These are phyloP conservation scores for Melanotaenia nigrans DNA, from an alignment of 2,797 vertebrate genomes.

Conservation along the genomic window DNA sequence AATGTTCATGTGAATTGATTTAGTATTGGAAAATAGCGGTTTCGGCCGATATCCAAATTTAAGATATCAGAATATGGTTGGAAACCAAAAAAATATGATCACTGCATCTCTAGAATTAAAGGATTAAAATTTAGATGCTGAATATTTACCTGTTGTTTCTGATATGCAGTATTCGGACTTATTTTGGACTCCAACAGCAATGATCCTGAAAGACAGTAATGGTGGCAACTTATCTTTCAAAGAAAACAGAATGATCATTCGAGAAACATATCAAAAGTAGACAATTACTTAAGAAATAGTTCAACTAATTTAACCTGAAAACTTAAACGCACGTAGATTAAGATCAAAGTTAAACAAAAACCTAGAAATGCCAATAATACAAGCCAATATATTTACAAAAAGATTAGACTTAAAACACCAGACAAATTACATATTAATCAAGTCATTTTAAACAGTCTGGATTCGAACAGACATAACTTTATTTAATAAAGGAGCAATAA, in stretches of 20 bases:
- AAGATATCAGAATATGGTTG: no score
- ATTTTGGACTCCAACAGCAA: constrained; percentile 98
- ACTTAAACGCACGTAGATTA: no score
- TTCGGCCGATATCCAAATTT: no score
- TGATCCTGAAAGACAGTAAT: constrained; percentile 86
- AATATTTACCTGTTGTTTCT: constrained; percentile 94
- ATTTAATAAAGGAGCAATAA: background rate
- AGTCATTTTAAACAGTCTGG: background rate
- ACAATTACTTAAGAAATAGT: background rate
- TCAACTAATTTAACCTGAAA: background rate
- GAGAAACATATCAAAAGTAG: background rate
- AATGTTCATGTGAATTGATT: no score
- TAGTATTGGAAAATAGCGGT: no score
- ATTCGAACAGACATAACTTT: background rate
- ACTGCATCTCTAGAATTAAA: background rate
- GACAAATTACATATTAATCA: background rate
- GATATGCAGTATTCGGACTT: constrained; percentile 98
- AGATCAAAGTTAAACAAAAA: background rate
- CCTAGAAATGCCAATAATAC: background rate
- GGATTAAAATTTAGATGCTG: background rate
- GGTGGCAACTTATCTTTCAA: background rate
- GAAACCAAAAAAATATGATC: no score
- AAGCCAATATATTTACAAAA: background rate
- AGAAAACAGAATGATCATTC: background rate
- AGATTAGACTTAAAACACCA: background rate